phyloP scores from a whole-genome alignment of 2,113 vertebrate genomes.

The Odocoileus hemionus region DNA sequence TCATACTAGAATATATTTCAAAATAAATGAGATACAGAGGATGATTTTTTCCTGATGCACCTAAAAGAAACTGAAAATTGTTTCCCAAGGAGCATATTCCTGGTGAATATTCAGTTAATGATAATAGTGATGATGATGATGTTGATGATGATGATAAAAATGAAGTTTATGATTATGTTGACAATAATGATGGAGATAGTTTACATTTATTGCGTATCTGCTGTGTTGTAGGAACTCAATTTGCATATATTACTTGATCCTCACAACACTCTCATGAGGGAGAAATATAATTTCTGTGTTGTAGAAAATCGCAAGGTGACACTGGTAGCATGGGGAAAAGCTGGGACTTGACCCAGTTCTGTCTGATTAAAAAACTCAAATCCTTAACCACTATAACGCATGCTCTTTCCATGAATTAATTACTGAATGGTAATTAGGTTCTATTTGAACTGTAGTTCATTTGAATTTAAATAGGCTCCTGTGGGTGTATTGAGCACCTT shows the following conservation, averaged over 20 bases:
- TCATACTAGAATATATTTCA: neutral
- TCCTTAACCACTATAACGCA: neutral
- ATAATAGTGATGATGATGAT: neutral
- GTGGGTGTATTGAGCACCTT: neutral
- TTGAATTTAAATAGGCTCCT: conserved; percentile 5
- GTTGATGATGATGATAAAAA: neutral
- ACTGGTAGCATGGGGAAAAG: neutral
- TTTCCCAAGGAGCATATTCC: neutral
- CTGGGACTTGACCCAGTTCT: neutral
- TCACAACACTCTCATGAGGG: neutral
- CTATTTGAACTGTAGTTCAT: neutral
- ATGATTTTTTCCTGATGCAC: neutral
- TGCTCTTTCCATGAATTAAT: conserved; percentile 3
- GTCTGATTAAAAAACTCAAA: neutral
- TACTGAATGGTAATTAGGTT: neutral
- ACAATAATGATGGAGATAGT: neutral
- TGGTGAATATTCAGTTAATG: conserved; percentile 21
- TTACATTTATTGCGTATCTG: conserved; percentile 12
- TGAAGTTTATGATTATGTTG: neutral
- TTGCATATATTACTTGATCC: neutral
- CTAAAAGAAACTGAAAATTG: neutral
- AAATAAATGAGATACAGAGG: neutral
- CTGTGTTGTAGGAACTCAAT: neutral
- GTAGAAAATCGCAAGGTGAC: neutral
- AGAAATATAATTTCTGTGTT: conserved; percentile 40